Evolutionary conservation across 2,113 vertebrate species (phyloP).

Genomic region (Sinocyclocheilus rhinocerous): DNA sequence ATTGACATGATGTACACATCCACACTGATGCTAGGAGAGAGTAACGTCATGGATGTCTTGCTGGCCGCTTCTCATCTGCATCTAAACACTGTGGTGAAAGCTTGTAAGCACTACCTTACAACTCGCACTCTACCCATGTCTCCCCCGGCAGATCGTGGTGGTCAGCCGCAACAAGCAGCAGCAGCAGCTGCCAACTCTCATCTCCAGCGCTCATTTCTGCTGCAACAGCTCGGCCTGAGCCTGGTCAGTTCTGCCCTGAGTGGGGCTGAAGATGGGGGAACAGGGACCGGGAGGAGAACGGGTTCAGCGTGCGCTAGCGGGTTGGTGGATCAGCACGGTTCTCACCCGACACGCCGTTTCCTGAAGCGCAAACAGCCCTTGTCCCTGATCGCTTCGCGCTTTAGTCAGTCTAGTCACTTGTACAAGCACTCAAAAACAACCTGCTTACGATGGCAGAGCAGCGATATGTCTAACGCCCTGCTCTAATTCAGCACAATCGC

Average conservation of each 20-base stretch:
- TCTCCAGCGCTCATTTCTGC: conserved; percentile 92
- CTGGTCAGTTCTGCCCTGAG: conserved; percentile 90
- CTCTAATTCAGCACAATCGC: conserved; percentile 61
- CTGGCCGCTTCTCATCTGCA: conserved; percentile 95
- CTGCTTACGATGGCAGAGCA: conserved; percentile 96
- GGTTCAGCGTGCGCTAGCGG: conserved; percentile 47
- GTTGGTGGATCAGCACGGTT: conserved; percentile 80
- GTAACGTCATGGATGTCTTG: conserved; percentile 97
- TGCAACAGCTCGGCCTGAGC: conserved; percentile 95
- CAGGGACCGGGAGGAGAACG: conserved; percentile 50
- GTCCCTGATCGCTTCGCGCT: conserved; percentile 73
- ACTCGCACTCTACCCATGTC: conserved; percentile 93
- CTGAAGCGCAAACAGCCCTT: conserved; percentile 89
- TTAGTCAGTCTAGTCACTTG: conserved; percentile 96
- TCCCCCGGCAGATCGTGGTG: conserved; percentile 74
- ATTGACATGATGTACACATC: conserved; percentile 99
- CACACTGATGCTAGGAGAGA: conserved; percentile 95
- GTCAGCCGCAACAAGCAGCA: conserved; percentile 59
- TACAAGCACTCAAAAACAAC: conserved; percentile 99
- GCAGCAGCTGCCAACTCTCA: conserved; percentile 80
- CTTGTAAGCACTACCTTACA: conserved; percentile 96
- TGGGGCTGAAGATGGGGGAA: conserved; percentile 65
- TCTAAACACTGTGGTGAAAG: conserved; percentile 94
- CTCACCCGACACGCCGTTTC: conserved; percentile 87
- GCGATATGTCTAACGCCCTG: conserved; percentile 86